Base-by-base conservation (phyloP, 2,113 vertebrate genomes). In the Vulpes vulpes region DNA sequence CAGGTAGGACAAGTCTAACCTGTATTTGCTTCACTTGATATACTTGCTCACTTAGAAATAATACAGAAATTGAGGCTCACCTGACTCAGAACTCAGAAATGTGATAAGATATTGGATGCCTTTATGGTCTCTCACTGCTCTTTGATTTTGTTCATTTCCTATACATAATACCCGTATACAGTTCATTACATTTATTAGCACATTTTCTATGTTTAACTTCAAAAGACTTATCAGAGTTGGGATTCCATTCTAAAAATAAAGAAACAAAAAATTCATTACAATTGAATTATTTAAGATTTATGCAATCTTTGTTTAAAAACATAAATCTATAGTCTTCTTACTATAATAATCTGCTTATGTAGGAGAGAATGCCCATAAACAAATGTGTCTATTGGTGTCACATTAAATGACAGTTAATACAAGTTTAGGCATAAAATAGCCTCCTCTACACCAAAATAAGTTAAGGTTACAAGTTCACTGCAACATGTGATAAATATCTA, bases 181-280 rank as follows among this genome's bases (percentile, higher is more conserved):
- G 91, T 98, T 98, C 83, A 99, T 98, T 10, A 97, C 98, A 76
- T 99, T 99, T 80, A 99, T 73, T 73, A 99, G 96, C 67, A 99
- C 98, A 20, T 94, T 97, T 93, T 99, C 98, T 71, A 98, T 95
- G 57, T 99, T 53, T 64, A 97, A 92, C 11, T 82, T 93, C 78
- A 99, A 96, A 19, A 99, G 98, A 69, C 96, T 96, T 49, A 99
- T 98, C 83, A 99, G 94, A 32, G 97, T 97, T 60, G 94, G 98
- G 6, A 99, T 98, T 89, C 98, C 99, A 98, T 97, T 98, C 99
- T 99, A 79, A 95, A 81, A 96, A 83, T 49, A 95, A 97, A 89
- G 2, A 79, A 69, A 79, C n/a, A 83, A 71, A 60, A 92, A 78
- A 65, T 27, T 22, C 71, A 82, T 91, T 95, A 59, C 22, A 84